Percentiles rank a stretch among this genome's conserved stretches.
phyloP scores from a whole-genome alignment of 2,113 vertebrate genomes.

The Eubucco bourcierii region DNA sequence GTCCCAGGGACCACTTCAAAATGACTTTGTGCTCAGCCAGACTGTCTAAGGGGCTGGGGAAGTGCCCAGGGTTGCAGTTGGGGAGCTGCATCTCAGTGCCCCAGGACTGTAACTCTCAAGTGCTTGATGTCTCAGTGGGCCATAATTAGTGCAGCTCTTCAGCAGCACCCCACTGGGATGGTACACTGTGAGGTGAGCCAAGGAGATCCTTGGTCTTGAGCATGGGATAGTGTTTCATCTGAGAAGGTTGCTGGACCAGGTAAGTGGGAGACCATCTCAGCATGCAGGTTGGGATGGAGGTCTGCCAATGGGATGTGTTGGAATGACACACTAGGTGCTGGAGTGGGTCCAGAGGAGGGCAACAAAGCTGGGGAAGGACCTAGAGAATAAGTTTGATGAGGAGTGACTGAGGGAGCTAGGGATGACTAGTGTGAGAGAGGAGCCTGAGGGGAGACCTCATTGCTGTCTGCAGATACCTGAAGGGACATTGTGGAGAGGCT shows the following conservation, averaged over 20 bases:
- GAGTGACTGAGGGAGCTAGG: too few species aligned
- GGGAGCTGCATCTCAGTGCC: background rate
- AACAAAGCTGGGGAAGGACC: too few species aligned
- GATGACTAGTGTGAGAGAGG: too few species aligned
- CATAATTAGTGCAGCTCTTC: background rate
- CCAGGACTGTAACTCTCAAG: background rate
- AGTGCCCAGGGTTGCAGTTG: background rate
- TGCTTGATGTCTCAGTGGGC: background rate
- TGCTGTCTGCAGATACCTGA: too few species aligned
- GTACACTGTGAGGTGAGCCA: fast-evolving
- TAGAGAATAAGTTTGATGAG: too few species aligned
- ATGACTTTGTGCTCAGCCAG: background rate
- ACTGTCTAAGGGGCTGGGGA: background rate
- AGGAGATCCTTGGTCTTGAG: background rate
- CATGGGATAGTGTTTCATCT: background rate
- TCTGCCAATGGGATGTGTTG: background rate
- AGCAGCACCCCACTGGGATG: background rate
- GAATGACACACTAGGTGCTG: background rate
- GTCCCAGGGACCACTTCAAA: background rate
- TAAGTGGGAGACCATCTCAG: background rate
- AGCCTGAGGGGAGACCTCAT: too few species aligned
- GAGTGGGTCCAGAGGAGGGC: too few species aligned
- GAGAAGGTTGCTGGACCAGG: background rate
- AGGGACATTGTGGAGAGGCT: too few species aligned
- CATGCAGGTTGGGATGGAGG: background rate